Percentiles rank a stretch among this genome's conserved stretches.
These are phyloP conservation scores for Catostylus mosaicus DNA, from an alignment of 30 jellyfish, hydroid and myxozoan species.

Conservation along the genomic window DNA sequence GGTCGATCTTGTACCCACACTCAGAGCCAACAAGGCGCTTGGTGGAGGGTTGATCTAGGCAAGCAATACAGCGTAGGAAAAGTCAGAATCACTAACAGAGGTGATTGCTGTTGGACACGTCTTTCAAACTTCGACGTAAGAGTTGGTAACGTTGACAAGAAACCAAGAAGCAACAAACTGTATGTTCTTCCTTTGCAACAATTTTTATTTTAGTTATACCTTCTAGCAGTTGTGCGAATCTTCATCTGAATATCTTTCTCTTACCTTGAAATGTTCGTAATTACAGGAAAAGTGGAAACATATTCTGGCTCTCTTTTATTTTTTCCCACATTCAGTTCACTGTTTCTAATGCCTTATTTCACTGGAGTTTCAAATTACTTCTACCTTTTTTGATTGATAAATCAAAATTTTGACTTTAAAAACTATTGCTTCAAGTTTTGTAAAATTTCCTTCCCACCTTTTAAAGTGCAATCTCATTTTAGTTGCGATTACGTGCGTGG, in stretches of 20 bases:
- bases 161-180: conserved; percentile 58
- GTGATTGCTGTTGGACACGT: conserved; percentile 66
- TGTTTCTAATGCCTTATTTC: no score
- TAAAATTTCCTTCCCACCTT: not conserved
- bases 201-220: not conserved
- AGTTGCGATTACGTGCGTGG: conserved; percentile 63
- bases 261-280: no score
- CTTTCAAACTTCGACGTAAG: conserved; percentile 55
- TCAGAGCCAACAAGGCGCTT: conserved; percentile 55
- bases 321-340: no score
- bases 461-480: not conserved
- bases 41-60: conserved; percentile 77
- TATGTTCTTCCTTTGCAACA: not conserved
- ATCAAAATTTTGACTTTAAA: no score
- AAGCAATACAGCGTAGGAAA: conserved; percentile 39
- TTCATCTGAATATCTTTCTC: no score
- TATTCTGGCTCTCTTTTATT: no score
- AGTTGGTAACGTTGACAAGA: conserved; percentile 59
- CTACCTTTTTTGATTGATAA: no score
- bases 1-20: conserved; percentile 73
- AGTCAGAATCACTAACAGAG: conserved; percentile 59
- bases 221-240: no score
- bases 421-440: no score
- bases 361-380: no score
- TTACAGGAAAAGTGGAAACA: no score